phyloP scores from a whole-genome alignment of 2,797 vertebrate species.

The Cuculus canorus region DNA sequence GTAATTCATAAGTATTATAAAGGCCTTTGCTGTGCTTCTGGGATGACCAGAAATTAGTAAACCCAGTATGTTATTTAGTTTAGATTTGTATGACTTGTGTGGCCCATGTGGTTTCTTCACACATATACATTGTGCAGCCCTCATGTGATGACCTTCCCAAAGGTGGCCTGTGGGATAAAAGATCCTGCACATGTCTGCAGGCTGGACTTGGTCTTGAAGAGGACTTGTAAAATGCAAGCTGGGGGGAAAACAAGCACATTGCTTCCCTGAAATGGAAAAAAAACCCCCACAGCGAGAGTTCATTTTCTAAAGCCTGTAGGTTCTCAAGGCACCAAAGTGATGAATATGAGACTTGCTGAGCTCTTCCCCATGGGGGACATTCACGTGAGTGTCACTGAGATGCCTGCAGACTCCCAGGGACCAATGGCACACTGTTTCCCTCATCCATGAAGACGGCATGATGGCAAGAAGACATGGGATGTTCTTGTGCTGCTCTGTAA shows the following conservation, averaged over 20 bases:
- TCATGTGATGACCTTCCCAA: not conserved
- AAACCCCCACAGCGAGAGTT: not conserved
- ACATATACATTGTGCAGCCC: rapidly evolving
- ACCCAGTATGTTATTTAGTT: not conserved
- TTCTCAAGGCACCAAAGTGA: not conserved
- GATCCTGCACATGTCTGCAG: not conserved
- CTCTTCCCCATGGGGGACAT: rapidly evolving
- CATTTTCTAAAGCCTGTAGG: not conserved
- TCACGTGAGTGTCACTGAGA: not conserved
- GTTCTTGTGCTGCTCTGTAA: not conserved
- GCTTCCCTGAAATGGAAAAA: not conserved
- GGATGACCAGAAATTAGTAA: not conserved
- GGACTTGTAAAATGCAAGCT: not conserved
- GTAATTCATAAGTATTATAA: not conserved
- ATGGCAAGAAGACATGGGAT: not conserved
- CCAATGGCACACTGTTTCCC: not conserved
- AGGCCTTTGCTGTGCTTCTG: not conserved
- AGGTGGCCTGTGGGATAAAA: not conserved
- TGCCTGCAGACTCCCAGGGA: not conserved
- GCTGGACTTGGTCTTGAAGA: not conserved
- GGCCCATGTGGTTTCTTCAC: not conserved
- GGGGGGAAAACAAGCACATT: not conserved
- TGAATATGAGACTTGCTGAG: not conserved
- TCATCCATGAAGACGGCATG: not conserved
- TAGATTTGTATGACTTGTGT: not conserved